These are phyloP conservation scores for Barbus barbus DNA, from an alignment of 2,113 vertebrate genomes.

Conservation along the genomic window DNA sequence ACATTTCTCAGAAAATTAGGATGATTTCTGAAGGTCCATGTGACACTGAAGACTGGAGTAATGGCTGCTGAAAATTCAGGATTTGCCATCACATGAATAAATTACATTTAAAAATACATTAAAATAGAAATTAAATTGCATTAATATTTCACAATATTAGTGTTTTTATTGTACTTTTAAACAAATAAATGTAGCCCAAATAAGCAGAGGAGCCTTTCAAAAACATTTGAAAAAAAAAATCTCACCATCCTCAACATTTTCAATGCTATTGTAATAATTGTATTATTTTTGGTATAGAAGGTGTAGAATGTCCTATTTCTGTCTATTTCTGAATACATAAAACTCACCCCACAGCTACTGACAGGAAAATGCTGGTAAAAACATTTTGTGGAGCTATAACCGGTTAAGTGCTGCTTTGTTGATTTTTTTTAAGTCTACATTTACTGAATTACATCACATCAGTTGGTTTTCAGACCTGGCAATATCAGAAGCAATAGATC, in stretches of 20 bases:
- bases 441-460: constrained; percentile 30
- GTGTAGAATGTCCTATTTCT: not conserved
- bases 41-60: not conserved
- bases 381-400: constrained; percentile 15
- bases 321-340: not conserved
- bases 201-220: no score
- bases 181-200: no score
- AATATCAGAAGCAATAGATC: constrained; percentile 23
- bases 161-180: no score
- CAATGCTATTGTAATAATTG: not conserved
- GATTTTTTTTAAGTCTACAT: constrained; percentile 11
- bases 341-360: not conserved
- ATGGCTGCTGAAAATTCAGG: no score
- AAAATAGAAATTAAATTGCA: no score
- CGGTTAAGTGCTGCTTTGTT: not conserved
- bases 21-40: not conserved
- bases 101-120: no score
- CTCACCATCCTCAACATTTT: not conserved
- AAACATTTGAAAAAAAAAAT: not conserved
- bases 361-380: constrained; percentile 1
- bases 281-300: not conserved
- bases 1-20: not conserved
- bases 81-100: no score
- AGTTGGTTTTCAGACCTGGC: constrained; percentile 22
- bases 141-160: no score